Base-by-base conservation (phyloP, 92 coral and sea anemone genomes). In the Siderastrea radians region DNA sequence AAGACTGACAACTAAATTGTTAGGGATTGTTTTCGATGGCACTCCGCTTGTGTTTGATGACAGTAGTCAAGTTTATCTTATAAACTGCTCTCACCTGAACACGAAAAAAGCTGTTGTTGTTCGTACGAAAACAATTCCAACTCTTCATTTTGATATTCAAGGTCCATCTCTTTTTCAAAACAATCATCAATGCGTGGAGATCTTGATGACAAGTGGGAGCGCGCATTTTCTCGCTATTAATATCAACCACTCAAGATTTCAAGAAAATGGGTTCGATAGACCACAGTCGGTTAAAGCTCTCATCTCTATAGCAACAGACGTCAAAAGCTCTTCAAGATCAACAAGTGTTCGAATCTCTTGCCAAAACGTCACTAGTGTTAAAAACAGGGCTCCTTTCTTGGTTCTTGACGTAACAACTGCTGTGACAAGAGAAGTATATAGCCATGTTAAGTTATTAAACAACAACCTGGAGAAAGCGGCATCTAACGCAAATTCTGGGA, bases 41-140 rank as follows among this genome's bases (percentile, higher is more conserved):
- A 68, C 89, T 3, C 82, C 89, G 13, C 49, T 85, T 1, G 26
- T 1, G 7, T 85, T 85, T 77, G 72, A 73, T 7, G 87, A 84
- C 46, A 60, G 80, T 45, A 49, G 71, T 12, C 48, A 43, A 3
- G 45, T 84, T 43, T 72, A 62, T 72, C 62, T 84, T 6, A 49
- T 64, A 49, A 73, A 84, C 80, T 84, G 87, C 68, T 71, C 87
- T 14, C 79, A 84, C 38, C 59, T 26, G 47, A 47, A 51, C 15
- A 46, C 87, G 4, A 50, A 12, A 26, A 74, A 66, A 8, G 72
- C 87, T 5, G 65, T 84, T 44, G 61, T 52, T 7, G 54, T 74
- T 61, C 4, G 48, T 14, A 53, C 50, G 48, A 13, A 48, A 62
- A 84, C 48, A 5, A 74, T 62, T 43, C 72, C 87, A 61, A 75